phyloP scores from a whole-genome alignment of 2,113 vertebrate species.

The Boleophthalmus pectinirostris region DNA sequence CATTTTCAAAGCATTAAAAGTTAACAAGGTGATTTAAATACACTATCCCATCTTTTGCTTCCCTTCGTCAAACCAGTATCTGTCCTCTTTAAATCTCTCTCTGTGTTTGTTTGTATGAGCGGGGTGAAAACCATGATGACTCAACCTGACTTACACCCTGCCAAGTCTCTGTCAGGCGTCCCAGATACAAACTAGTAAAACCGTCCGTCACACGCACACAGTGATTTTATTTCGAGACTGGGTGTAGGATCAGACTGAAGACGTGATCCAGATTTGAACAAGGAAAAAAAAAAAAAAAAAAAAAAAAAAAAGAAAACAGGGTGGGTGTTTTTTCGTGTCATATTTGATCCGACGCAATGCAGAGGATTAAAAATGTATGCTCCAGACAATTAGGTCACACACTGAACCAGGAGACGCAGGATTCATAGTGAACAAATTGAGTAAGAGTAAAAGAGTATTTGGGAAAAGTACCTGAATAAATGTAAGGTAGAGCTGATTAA shows the following conservation, averaged over 20 bases:
- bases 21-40: too few relatives aligned
- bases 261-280: not conserved
- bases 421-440: too few relatives aligned
- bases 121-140: constrained; percentile 47
- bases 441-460: too few relatives aligned
- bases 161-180: constrained; percentile 48
- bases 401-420: not conserved
- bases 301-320: not conserved
- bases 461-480: too few relatives aligned
- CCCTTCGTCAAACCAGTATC: not conserved
- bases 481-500: too few relatives aligned
- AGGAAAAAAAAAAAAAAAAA: not conserved
- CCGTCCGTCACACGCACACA: constrained; percentile 32
- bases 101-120: constrained; percentile 28
- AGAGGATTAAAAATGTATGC: constrained; percentile 31
- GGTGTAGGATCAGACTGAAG: constrained; percentile 7
- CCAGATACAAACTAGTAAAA: constrained; percentile 55
- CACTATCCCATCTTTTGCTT: too few relatives aligned
- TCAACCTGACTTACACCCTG: constrained; percentile 43
- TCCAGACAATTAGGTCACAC: constrained; percentile 21
- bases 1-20: too few relatives aligned
- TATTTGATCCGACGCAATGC: constrained; percentile 8
- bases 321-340: constrained; percentile 9
- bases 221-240: not conserved
- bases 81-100: not conserved